Conservation (phyloP, 2,113 vertebrate genomes). For the Euleptes europaea region DNA sequence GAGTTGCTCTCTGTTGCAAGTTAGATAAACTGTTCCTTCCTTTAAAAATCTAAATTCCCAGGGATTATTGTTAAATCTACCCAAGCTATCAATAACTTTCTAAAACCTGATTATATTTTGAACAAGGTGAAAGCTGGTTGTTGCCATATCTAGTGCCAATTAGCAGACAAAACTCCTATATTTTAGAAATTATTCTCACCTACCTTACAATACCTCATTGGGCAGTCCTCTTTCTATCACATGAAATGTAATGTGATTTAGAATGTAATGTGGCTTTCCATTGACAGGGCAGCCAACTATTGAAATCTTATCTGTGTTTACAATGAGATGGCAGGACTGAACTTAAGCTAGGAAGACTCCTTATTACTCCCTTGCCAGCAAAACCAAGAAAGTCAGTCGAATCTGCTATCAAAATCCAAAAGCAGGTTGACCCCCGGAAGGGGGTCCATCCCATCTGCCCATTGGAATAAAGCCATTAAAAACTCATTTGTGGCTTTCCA, state of each 20-base stretch:
- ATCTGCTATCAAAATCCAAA: too few relatives aligned
- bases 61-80: neutral
- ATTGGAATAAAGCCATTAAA: too few relatives aligned
- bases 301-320: neutral
- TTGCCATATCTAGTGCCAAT: slow-evolving; percentile 10
- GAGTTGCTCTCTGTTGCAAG: neutral
- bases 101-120: slow-evolving; percentile 35
- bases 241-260: slow-evolving; percentile 13
- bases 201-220: slow-evolving; percentile 18
- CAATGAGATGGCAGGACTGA: neutral
- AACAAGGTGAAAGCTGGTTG: slow-evolving; percentile 28
- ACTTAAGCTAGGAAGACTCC: neutral
- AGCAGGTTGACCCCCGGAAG: too few relatives aligned
- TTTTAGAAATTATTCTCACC: slow-evolving; percentile 23
- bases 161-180: slow-evolving; percentile 32
- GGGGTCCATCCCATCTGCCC: too few relatives aligned
- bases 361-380: neutral
- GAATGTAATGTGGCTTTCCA: neutral
- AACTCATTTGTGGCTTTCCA: neutral
- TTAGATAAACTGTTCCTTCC: neutral
- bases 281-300: neutral
- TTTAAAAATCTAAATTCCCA: slow-evolving; percentile 10
- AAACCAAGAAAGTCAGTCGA: neutral
- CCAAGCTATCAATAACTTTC: slow-evolving; percentile 26
- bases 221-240: slow-evolving; percentile 13